Base-by-base conservation (phyloP, 1,140 invertebrate genomes). In the Cardiocondyla obscurior region DNA sequence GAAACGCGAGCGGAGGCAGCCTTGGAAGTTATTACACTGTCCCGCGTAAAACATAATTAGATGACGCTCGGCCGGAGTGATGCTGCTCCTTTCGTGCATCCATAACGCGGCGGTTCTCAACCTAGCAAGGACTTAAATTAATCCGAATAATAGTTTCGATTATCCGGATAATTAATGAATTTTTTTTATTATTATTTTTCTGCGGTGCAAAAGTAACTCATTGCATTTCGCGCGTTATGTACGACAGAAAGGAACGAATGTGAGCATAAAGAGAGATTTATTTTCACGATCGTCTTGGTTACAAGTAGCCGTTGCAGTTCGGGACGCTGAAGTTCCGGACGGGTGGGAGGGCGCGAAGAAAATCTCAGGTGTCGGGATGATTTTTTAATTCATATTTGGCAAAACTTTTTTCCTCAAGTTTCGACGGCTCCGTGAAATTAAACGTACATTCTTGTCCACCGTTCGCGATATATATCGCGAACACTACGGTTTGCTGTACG, bases 11-110 rank as follows among this genome's bases (percentile, higher is more conserved):
- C 49, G 70, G 46, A 85, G 60, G n/a, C 76, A 70, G 58, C 67
- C 79, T 74, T 76, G 82, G 49, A 84, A 89, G 86, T 85, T 89
- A 88, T 87, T 89, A 83, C 86, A 82, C 81, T 85, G 82, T 89
- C 82, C 57, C 76, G 81, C 83, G 88, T 88, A 90, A 90, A 90
- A 89, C 82, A 87, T 88, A 90, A 90, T 89, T 89, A 90, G 88
- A 90, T 83, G 88, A 89, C 83, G 83, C 60, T 89, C 51, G 79
- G 53, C 14, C 62, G 67, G 30, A 67, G 30, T 64, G 77, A 79
- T 83, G 72, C 65, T 55, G 51, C 70, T 77, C 57, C 30, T 22
- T 49, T 33, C 70, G 46, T 28, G 8, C 62, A 81, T 44, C 42
- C 57, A 8, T 46, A 14, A 33, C 39, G 16, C 10, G 64, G 77